Base-by-base conservation (phyloP, 2,113 vertebrate genomes). In the Chelonoidis abingdonii region DNA sequence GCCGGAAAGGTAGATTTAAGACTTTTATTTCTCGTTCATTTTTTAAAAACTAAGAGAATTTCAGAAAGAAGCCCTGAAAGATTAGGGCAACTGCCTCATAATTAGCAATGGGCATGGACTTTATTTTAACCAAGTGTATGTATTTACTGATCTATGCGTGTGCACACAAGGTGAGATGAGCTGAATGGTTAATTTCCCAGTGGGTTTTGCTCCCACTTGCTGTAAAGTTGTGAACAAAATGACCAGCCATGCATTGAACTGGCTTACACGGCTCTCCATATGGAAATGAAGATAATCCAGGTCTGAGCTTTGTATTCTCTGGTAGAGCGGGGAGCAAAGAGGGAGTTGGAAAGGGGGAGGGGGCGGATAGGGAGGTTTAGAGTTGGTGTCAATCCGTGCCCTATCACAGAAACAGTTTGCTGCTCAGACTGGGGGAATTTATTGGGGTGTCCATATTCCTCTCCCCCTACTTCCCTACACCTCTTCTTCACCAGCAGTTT, bases 281-380 rank as follows among this genome's bases (percentile, higher is more conserved):
- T 98, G 98, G 98, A 98, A 98, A 98, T 98, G 93, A 98, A 98
- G 98, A 98, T 98, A 98, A 98, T 98, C 98, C 98, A 94, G 93
- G 97, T 89, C 96, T 93, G 94, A 93, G 98, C 98, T 98, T 98
- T 98, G 98, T 98, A 97, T 98, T 96, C 96, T 96, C 87, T 4
- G 44, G 81, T 79, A 92, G 92, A 80, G 84, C 95, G 41, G 92
- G 93, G 92, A 95, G 94, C n/a, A 0, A 24, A 93, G 86, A 89
- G 93, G 93, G 93, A 91, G 94, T 8, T 1, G 80, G 78, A 80
- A 56, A 88, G 53, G 10, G 2, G 54, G 83, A 84, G 80, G 87
- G 78, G 53, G 69, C 90, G 91, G 62, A 41, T 35, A 25, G 88
- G 11, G 35, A 19, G 27, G 53, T 56, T 93, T 79, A 65, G 86